Percentiles rank a stretch among this genome's conserved stretches.
Evolutionary conservation across 2,888 invertebrate species (phyloP).

Genomic region (Lissocephala sabroskyi): DNA sequence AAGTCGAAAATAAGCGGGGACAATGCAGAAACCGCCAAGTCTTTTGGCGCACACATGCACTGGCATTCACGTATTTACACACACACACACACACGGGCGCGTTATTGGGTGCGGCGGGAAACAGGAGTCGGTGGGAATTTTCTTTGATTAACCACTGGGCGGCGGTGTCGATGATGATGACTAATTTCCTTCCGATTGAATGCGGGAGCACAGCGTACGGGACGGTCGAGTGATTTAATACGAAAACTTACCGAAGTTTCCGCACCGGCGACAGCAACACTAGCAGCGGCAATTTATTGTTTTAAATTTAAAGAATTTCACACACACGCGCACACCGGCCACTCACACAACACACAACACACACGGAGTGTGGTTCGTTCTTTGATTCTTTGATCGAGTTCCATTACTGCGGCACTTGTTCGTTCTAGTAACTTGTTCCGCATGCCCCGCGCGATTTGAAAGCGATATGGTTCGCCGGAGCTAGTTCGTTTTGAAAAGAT

Average conservation of each 20-base stretch:
- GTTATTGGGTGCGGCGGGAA: slow-evolving; percentile 55
- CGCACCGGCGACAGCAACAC: slow-evolving; percentile 32
- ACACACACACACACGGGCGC: slow-evolving; percentile 6
- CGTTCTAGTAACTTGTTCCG: too few species aligned
- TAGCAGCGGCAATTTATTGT: slow-evolving; percentile 34
- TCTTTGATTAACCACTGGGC: slow-evolving; percentile 42
- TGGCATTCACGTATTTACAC: too few species aligned
- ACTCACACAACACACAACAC: slow-evolving; percentile 15
- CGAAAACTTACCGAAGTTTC: slow-evolving; percentile 35
- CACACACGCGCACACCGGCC: slow-evolving; percentile 12
- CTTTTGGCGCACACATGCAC: too few species aligned
- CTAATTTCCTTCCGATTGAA: slow-evolving; percentile 43
- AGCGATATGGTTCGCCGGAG: too few species aligned
- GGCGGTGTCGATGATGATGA: slow-evolving; percentile 33
- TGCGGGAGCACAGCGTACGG: too few species aligned
- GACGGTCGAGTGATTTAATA: too few species aligned
- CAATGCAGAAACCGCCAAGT: not conserved
- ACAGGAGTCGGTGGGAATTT: slow-evolving; percentile 32
- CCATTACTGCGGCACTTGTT: too few species aligned
- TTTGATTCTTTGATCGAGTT: too few species aligned
- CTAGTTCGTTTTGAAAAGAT: too few species aligned
- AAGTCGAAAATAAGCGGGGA: too few species aligned
- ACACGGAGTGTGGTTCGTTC: too few species aligned
- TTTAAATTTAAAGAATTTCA: slow-evolving; percentile 37
- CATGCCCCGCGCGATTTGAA: too few species aligned